Evolutionary conservation across 2,797 vertebrate genomes (phyloP), one percentile per base, ranked within the genome.

Genomic region (Cryptoprocta ferox): DNA sequence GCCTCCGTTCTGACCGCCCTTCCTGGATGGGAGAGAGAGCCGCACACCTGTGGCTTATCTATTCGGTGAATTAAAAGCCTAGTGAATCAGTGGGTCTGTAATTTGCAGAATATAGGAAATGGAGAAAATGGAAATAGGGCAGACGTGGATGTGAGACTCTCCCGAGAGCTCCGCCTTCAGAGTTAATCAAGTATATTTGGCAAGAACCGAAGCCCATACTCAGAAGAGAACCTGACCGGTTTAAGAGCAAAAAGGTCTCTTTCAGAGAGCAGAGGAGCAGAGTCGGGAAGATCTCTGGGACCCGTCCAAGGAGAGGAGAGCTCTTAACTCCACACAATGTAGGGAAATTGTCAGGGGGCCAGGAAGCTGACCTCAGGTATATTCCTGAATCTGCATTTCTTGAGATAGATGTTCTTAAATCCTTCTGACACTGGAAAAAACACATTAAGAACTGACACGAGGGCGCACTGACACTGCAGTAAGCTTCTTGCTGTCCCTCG

Each of bases 381-480:
- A 10, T 35, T 86, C 19, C 53, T n/a, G 35, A 65, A 65, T 42
- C 89, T 70, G 45, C 26, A 12, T n/a, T 19, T 81, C 37, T 48
- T 75, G 16, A 93, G 37, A 45, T 26, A 30, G 65, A 61, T 37
- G 53, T 37, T 91, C 66, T 16, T 39, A 66, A 35, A 68, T 70
- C 61, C 42, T 66, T 65, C 45, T 28, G 50, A 26, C 48, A 2
- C 4, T 39, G 48, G 24, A 37, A 30, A 78, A 81, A 21, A 63
- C 1, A 12, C 28, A 9, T 6, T 8, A 1, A 19, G 50, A 48
- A 2, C 61, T n/a, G 26, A 18, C 4, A 5, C 16, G 4, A 15
- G 2, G 2, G 28, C 28, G 48, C 30, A 0, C 0, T 4, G n/a
- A 45, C 19, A 3, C 13, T 2, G 0, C 19, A 8, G 61, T 1